Evolutionary conservation across 1,140 invertebrate genomes (phyloP), one percentile per base, ranked within the genome.

Genomic region (Drosophila sp.): DNA sequence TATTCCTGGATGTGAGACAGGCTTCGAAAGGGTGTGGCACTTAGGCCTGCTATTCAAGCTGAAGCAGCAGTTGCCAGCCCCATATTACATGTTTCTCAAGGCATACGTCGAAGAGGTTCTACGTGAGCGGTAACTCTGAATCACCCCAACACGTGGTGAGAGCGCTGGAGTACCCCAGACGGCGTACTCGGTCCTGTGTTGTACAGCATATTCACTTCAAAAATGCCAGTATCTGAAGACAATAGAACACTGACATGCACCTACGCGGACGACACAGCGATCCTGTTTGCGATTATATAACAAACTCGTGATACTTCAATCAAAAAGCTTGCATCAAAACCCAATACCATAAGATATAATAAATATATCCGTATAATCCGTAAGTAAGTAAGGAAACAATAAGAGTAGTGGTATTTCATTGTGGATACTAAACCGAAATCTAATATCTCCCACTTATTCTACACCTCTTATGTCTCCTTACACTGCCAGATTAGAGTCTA

Each of bases 401-500:
- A n/a, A n/a, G n/a, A n/a, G n/a, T n/a, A n/a, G n/a, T n/a, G n/a
- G n/a, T n/a, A n/a, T n/a, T n/a, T n/a, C n/a, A n/a, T n/a, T n/a
- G n/a, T n/a, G n/a, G n/a, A n/a, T n/a, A n/a, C n/a, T n/a, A n/a
- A n/a, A 43, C 40, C 40, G 40, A 43, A 43, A 43, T 43, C 40
- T 43, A 43, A 18, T 43, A 43, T 43, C 40, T 50, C 40, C 40
- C 40, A 43, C 40, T 43, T 43, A 43, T 43, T 43, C 40, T 43
- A 43, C 40, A 43, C 40, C 40, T 43, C 40, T 43, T 43, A 16
- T 43, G 14, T 43, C 13, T 43, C 40, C 40, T 43, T 43, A 43
- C 46, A 50, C 46, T 50, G 46, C 46, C 25, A 50, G 46, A 50
- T 50, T 50, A 50, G 46, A 50, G 40, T 43, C 40, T 27, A 41